phyloP scores from a whole-genome alignment of 2,113 vertebrate genomes.

The Geococcyx californianus region DNA sequence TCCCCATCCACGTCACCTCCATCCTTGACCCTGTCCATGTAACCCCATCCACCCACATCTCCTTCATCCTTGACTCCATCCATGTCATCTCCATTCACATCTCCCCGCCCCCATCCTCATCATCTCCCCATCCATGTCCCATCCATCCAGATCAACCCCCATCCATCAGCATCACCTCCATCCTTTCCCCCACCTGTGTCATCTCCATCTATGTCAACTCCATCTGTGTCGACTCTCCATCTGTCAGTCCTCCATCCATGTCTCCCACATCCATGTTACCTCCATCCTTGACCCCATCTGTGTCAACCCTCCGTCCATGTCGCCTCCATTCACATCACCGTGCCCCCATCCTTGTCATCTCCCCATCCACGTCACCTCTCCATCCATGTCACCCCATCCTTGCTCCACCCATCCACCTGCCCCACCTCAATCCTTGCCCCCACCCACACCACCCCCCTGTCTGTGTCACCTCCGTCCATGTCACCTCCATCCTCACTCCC shows the following conservation, averaged over 20 bases:
- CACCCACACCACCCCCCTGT: background rate
- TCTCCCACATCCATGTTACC: background rate
- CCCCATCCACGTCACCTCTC: background rate
- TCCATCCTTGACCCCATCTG: background rate
- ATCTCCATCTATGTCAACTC: background rate
- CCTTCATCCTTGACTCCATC: background rate
- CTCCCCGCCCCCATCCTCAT: too few species aligned
- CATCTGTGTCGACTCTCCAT: background rate
- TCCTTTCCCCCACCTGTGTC: background rate
- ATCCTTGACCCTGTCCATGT: background rate
- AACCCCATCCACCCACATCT: rapidly evolving
- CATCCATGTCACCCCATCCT: background rate
- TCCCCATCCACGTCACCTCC: background rate
- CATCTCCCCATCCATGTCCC: background rate
- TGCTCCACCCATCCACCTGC: too few species aligned
- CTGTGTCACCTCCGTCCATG: background rate
- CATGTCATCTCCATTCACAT: rapidly evolving
- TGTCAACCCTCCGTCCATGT: background rate
- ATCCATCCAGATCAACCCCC: too few species aligned
- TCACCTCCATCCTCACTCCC: background rate
- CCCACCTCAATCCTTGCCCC: background rate
- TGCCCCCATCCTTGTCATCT: background rate
- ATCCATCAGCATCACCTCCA: background rate
- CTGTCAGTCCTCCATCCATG: too few species aligned
- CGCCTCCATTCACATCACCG: background rate